Evolutionary conservation across 2,888 invertebrate genomes (phyloP), one percentile per base, ranked within the genome.

Genomic region (Sminthurides aquaticus): DNA sequence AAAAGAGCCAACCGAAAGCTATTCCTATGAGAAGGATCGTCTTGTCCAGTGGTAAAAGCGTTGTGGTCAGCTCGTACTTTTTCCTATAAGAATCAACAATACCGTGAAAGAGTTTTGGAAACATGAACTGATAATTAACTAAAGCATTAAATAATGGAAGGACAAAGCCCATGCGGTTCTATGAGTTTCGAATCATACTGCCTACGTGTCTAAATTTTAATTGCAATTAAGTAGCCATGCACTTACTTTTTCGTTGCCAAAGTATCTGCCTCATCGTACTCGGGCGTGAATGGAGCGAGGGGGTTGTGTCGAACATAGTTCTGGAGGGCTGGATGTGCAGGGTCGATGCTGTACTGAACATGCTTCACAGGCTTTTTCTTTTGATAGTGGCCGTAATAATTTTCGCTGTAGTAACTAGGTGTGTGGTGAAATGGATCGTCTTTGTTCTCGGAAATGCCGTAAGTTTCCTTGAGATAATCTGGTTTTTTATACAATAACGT

Each of bases 1-100:
- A 73, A 43, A 74, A 71, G 54, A 72, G 63, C 71, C 73, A 72
- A 24, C 60, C 48, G 25, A 70, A 67, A 3, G 67, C 67, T 66
- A 74, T 67, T 3, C 67, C 67, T 3, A 72, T 29, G 62, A 69
- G 69, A 3, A 73, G 65, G 1, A 68, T 11, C 8, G 66, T 69
- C 65, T 72, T 73, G 43, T 74, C 71, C 67, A 74, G 48, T 3
- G 71, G 71, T 15, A 71, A 48, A 1, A 70, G n/a, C 0, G 27
- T 28, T 27, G 52, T 34, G 43, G 43, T 22, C n/a, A 52, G 2
- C 52, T 58, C 58, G 3, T 28, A 52, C 22, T 28, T 60, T 49
- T 49, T 60, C 60, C 60, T 60, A 22, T 18, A n/a, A 52, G 1
- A 58, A 3, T 49, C 22, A 49, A 20, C 3, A 49, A 15, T 20